phyloP scores from a whole-genome alignment of 2,113 vertebrate genomes.

The Anhinga rufa region DNA sequence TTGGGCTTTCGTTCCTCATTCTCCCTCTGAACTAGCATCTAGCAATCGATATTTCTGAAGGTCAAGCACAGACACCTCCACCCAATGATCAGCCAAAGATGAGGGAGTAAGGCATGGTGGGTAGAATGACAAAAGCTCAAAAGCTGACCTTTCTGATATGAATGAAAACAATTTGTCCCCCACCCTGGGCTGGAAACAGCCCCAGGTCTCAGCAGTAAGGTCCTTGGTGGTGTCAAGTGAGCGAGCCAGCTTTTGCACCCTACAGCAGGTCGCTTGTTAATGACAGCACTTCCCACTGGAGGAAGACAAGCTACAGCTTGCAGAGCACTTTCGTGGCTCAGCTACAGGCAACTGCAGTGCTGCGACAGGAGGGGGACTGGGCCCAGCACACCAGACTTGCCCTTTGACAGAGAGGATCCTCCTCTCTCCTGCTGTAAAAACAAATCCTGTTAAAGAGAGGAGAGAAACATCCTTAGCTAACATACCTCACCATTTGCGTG shows the following conservation, averaged over 20 bases:
- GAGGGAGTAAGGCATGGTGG: background rate
- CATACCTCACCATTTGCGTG: background rate
- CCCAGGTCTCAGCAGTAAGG: background rate
- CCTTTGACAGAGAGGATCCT: background rate
- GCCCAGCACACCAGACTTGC: background rate
- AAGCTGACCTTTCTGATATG: background rate
- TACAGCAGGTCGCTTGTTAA: background rate
- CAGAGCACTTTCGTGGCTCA: background rate
- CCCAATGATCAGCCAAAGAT: background rate
- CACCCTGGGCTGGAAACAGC: background rate
- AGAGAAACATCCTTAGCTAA: background rate
- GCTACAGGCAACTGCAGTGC: accelerated
- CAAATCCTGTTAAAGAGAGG: background rate
- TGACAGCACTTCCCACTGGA: background rate
- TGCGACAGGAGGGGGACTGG: background rate
- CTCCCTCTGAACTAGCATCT: background rate
- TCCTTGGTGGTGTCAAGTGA: background rate
- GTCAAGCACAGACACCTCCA: background rate
- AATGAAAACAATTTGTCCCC: background rate
- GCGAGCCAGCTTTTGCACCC: background rate
- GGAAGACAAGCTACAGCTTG: background rate
- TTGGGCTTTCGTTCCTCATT: background rate
- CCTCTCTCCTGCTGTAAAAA: background rate
- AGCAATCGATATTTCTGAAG: background rate
- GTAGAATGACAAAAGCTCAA: background rate